Evolutionary conservation across 2,888 invertebrate species (phyloP).

Genomic region (Eristalinus sepulchralis): DNA sequence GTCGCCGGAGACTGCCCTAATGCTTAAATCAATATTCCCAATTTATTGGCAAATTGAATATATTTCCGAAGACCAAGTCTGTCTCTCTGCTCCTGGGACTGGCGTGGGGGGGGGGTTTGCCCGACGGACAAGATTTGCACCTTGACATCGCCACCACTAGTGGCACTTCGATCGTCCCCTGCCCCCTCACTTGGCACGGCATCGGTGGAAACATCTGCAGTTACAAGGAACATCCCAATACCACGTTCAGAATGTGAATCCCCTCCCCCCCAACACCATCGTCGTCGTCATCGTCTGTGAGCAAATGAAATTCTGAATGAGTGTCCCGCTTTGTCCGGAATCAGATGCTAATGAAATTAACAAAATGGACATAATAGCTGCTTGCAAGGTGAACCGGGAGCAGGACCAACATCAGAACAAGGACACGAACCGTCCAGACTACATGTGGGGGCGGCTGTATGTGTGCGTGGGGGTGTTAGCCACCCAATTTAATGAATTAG

Average conservation of each 20-base stretch:
- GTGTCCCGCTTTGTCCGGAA: conserved; percentile 41
- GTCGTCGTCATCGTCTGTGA: not conserved
- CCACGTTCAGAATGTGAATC: not conserved
- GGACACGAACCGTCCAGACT: conserved; percentile 18
- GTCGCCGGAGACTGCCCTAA: conserved; percentile 37
- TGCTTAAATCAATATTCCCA: conserved; percentile 69
- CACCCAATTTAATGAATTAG: conserved; percentile 73
- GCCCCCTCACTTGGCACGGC: not conserved
- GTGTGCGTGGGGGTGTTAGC: conserved; percentile 30
- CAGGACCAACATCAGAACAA: not conserved
- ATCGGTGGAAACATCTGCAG: conserved; percentile 40
- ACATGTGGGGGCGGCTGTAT: conserved; percentile 8
- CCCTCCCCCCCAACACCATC: not conserved
- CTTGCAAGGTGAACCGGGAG: conserved; percentile 1
- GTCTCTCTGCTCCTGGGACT: not conserved
- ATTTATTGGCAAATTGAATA: conserved; percentile 66
- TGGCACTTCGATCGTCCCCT: not conserved
- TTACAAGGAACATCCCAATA: conserved; percentile 49
- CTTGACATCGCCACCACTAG: conserved; percentile 52
- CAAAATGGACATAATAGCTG: conserved; percentile 65
- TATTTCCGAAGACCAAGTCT: conserved; percentile 12
- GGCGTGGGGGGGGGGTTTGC: not conserved
- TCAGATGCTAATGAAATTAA: conserved; percentile 71
- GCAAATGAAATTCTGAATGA: not conserved
- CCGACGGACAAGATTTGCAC: conserved; percentile 59